These are phyloP conservation scores for Monopterus albus DNA, from an alignment of 2,113 vertebrate genomes.

Conservation along the genomic window DNA sequence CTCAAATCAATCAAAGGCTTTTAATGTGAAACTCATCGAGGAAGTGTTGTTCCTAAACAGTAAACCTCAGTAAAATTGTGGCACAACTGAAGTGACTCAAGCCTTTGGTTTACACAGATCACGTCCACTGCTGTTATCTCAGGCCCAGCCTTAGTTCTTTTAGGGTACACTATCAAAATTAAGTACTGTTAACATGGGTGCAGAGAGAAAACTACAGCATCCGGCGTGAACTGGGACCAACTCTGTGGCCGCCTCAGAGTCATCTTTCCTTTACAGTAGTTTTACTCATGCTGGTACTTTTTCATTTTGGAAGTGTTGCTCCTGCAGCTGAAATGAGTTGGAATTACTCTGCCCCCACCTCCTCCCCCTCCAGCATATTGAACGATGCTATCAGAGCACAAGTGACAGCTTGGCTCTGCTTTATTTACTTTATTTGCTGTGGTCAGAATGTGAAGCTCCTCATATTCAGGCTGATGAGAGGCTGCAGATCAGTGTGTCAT, in stretches of 20 bases:
- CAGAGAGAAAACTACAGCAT: too few relatives aligned
- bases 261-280: slow-evolving; percentile 16
- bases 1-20: too few relatives aligned
- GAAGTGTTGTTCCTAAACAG: background rate
- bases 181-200: too few relatives aligned
- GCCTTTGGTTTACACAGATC: too few relatives aligned
- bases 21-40: too few relatives aligned
- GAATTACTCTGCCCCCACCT: slow-evolving; percentile 20
- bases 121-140: too few relatives aligned
- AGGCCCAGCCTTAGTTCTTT: too few relatives aligned
- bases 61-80: too few relatives aligned
- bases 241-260: background rate
- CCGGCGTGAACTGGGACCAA: background rate
- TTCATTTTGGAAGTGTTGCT: slow-evolving; percentile 44
- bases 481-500: slow-evolving; percentile 74
- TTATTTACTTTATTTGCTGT: slow-evolving; percentile 73
- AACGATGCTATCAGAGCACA: slow-evolving; percentile 69
- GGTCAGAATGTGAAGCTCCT: slow-evolving; percentile 77
- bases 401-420: slow-evolving; percentile 68
- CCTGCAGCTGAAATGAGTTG: slow-evolving; percentile 50
- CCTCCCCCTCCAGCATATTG: slow-evolving; percentile 44
- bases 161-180: too few relatives aligned
- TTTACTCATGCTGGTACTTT: slow-evolving; percentile 23
- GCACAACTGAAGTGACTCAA: too few relatives aligned
- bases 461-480: slow-evolving; percentile 75